A percentile compares a stretch with the other conserved stretches of the same genome.
These are phyloP conservation scores for Drosophila limbata DNA, from an alignment of 2,888 invertebrate genomes.

Conservation along the genomic window DNA sequence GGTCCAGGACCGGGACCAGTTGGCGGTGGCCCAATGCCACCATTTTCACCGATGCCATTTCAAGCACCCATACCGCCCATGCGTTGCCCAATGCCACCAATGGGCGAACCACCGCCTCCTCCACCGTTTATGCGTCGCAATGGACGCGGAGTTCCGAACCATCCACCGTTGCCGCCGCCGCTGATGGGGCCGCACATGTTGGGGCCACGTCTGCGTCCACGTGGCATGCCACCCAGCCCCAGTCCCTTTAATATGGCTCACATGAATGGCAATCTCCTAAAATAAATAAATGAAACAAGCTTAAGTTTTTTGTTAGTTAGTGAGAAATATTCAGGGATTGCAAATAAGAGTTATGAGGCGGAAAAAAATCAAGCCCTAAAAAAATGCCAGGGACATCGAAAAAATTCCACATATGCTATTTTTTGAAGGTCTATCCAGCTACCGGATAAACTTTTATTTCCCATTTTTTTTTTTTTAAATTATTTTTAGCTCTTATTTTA, in stretches of 20 bases:
- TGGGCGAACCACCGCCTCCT: conserved; percentile 66
- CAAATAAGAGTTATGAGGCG: no score
- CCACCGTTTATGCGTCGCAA: conserved; percentile 77
- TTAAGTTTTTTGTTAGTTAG: no score
- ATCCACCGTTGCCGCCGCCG: conserved; percentile 64
- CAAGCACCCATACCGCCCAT: conserved; percentile 77
- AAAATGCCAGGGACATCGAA: no score
- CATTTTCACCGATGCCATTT: conserved; percentile 69
- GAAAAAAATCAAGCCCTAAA: no score
- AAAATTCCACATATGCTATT: no score
- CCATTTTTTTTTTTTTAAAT: no score
- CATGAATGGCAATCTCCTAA: conserved; percentile 58
- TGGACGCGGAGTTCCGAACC: conserved; percentile 73
- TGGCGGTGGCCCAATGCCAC: conserved; percentile 65
- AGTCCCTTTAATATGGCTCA: conserved; percentile 46
- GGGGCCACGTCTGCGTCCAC: conserved; percentile 65
- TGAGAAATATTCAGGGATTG: no score
- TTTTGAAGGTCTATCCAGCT: no score
- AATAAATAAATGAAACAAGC: no score
- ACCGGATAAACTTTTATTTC: no score
- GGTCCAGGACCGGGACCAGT: conserved; percentile 41
- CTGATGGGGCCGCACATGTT: conserved; percentile 69
- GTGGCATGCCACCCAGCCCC: conserved; percentile 62
- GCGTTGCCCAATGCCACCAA: conserved; percentile 69
- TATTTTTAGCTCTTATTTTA: no score